Evolutionary conservation across 2,113 vertebrate genomes (phyloP).

Genomic region (Chroicocephalus ridibundus): DNA sequence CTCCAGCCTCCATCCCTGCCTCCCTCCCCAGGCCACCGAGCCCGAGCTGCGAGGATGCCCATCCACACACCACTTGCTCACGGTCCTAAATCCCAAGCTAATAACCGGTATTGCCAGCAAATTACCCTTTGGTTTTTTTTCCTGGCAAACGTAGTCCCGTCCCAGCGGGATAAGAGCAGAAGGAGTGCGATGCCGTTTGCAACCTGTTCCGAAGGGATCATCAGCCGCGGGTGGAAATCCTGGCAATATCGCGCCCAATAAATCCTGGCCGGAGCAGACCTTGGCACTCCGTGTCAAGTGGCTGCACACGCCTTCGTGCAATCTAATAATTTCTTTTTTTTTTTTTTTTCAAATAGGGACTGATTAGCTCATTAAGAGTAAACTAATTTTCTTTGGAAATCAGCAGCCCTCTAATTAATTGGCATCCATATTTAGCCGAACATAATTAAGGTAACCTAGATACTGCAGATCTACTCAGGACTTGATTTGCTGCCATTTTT

Average conservation of each 20-base stretch:
- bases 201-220: neutral
- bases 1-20: neutral
- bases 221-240: neutral
- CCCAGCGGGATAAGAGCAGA: neutral
- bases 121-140: neutral
- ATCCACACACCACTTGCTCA: accelerated
- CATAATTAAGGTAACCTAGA: constrained; percentile 55
- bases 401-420: constrained; percentile 35
- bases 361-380: neutral
- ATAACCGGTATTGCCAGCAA: accelerated
- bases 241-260: neutral
- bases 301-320: neutral
- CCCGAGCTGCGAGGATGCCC: neutral
- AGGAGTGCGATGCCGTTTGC: neutral
- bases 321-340: neutral
- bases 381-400: constrained; percentile 30
- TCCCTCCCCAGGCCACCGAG: neutral
- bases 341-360: neutral
- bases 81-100: neutral
- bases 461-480: neutral
- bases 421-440: constrained; percentile 35
- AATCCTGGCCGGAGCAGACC: neutral
- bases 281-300: neutral
- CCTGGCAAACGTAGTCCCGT: accelerated
- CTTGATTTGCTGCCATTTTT: constrained; percentile 1